phyloP scores from a whole-genome alignment of 2,113 vertebrate genomes.

The Alosa alosa region DNA sequence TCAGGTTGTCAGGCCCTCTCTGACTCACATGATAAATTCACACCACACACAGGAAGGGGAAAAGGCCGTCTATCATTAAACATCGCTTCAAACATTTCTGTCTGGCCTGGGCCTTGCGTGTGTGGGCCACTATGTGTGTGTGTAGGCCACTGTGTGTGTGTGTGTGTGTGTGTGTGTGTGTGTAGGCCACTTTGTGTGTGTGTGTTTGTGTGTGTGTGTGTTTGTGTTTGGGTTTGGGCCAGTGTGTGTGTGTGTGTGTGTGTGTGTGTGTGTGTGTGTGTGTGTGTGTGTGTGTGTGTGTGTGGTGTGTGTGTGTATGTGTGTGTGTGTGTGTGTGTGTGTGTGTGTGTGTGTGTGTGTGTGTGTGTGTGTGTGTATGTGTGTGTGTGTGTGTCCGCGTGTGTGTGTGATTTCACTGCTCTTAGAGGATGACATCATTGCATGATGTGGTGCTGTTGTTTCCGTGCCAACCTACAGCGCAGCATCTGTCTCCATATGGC shows the following conservation, averaged over 20 bases:
- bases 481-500: background rate
- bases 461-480: background rate
- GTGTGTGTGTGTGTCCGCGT: background rate
- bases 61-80: too few species aligned
- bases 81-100: too few species aligned
- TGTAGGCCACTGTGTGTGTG: background rate
- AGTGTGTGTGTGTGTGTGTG: slow-evolving; percentile 9
- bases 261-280: slow-evolving; percentile 14
- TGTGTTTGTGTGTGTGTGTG: background rate
- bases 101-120: background rate
- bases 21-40: too few species aligned
- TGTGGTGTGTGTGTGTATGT: background rate
- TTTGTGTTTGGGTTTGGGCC: background rate
- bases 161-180: background rate
- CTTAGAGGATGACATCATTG: background rate
- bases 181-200: background rate
- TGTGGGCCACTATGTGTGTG: background rate
- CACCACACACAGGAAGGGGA: too few species aligned
- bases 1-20: too few species aligned
- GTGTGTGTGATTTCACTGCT: background rate
- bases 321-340: background rate
- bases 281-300: background rate
- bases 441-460: background rate
- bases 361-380: background rate
- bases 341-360: background rate